Percentiles rank a stretch among this genome's conserved stretches.
Conservation (phyloP, 2,888 invertebrate genomes). For the Aplocera efformata region DNA sequence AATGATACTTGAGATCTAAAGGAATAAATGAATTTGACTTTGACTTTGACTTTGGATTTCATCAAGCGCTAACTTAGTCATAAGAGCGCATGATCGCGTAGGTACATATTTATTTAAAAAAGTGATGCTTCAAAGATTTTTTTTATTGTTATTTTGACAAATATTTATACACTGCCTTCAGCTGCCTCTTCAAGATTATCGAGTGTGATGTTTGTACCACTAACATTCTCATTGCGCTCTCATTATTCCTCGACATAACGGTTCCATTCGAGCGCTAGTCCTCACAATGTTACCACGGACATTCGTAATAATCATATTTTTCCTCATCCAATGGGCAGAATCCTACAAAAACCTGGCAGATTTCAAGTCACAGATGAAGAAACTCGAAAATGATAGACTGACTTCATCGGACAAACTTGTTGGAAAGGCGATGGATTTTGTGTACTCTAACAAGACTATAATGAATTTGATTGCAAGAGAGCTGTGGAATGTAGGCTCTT, state of each 20-base stretch:
- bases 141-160: too few species aligned
- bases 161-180: too few species aligned
- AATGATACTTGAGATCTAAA: too few species aligned
- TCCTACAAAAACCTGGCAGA: conserved; percentile 50
- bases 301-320: conserved; percentile 25
- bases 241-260: conserved; percentile 1
- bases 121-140: too few species aligned
- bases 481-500: conserved; percentile 63
- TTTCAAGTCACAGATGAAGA: conserved; percentile 40
- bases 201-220: too few species aligned
- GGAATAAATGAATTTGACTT: too few species aligned
- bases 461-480: conserved; percentile 64
- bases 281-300: conserved; percentile 39
- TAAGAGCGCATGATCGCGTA: too few species aligned
- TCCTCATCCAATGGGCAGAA: conserved; percentile 32
- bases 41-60: too few species aligned
- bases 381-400: conserved; percentile 39
- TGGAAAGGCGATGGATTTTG: conserved; percentile 63
- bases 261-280: conserved; percentile 11
- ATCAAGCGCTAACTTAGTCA: too few species aligned
- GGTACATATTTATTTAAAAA: too few species aligned
- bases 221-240: background rate
- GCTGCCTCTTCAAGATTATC: too few species aligned
- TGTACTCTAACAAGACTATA: conserved; percentile 61
- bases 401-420: conserved; percentile 49